Conservation (phyloP, 2,797 vertebrate species). For the Aldrovandia affinis region DNA sequence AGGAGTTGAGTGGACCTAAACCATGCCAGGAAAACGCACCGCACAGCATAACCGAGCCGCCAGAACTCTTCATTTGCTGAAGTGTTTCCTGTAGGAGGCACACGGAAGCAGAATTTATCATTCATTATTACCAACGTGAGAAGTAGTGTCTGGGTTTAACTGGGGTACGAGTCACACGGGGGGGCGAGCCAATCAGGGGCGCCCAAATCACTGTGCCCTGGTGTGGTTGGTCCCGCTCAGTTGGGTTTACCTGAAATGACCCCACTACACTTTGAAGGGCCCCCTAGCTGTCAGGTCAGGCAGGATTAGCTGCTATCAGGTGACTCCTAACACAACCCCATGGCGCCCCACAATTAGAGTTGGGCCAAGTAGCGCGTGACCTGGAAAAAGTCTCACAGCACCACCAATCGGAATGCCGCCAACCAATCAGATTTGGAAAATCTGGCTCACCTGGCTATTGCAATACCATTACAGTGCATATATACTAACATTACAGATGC, state of each 20-base stretch:
- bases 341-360: conserved; percentile 53
- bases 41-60: too few relatives aligned
- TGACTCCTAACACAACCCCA: conserved; percentile 68
- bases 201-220: neutral
- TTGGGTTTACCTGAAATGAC: conserved; percentile 6
- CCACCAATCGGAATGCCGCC: neutral
- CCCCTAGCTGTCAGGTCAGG: conserved; percentile 10
- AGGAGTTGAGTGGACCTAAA: too few relatives aligned
- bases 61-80: too few relatives aligned
- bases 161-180: neutral
- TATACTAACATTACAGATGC: neutral
- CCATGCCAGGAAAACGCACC: too few relatives aligned
- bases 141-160: neutral
- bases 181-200: neutral
- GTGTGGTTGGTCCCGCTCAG: neutral
- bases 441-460: neutral
- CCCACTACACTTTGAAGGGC: neutral
- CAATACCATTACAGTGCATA: neutral
- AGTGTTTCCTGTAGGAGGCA: neutral
- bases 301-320: conserved; percentile 61
- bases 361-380: conserved; percentile 48
- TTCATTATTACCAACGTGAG: neutral
- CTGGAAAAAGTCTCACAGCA: conserved; percentile 22
- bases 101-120: neutral
- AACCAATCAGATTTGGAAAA: neutral